phyloP scores from a whole-genome alignment of 2,797 vertebrate species.

The Fratercula arctica region DNA sequence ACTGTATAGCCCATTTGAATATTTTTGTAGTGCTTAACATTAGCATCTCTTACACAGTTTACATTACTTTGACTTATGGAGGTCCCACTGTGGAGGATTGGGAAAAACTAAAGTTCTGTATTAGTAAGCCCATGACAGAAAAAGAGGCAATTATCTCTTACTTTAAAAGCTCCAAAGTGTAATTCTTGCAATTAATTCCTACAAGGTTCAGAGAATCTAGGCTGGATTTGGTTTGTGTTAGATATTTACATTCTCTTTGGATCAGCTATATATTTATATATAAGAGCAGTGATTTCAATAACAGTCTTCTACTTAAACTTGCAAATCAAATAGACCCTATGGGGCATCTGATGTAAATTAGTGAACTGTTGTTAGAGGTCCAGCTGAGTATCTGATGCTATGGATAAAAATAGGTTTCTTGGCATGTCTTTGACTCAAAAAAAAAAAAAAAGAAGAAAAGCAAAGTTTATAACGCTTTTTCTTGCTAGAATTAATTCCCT shows the following conservation, averaged over 20 bases:
- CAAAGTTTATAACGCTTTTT: neutral
- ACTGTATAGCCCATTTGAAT: conserved; percentile 53
- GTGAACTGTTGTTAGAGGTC: neutral
- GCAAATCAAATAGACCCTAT: conserved; percentile 29
- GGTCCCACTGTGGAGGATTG: conserved; percentile 53
- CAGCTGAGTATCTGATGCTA: neutral
- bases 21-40: conserved; percentile 52
- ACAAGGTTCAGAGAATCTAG: conserved; percentile 39
- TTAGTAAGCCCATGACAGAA: conserved; percentile 46
- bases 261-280: conserved; percentile 8
- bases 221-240: conserved; percentile 28
- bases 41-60: conserved; percentile 57
- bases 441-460: neutral
- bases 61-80: conserved; percentile 62
- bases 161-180: conserved; percentile 49
- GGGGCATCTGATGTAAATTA: conserved; percentile 6
- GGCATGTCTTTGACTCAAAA: neutral
- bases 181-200: conserved; percentile 58
- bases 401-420: conserved; percentile 9
- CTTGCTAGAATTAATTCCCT: neutral
- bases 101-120: conserved; percentile 40
- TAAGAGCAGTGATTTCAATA: conserved; percentile 17
- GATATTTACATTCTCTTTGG: conserved; percentile 39
- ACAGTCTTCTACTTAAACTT: conserved; percentile 30
- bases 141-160: conserved; percentile 54